Base-by-base conservation (phyloP, 2,888 invertebrate genomes). In the Prionchulus punctatus region DNA sequence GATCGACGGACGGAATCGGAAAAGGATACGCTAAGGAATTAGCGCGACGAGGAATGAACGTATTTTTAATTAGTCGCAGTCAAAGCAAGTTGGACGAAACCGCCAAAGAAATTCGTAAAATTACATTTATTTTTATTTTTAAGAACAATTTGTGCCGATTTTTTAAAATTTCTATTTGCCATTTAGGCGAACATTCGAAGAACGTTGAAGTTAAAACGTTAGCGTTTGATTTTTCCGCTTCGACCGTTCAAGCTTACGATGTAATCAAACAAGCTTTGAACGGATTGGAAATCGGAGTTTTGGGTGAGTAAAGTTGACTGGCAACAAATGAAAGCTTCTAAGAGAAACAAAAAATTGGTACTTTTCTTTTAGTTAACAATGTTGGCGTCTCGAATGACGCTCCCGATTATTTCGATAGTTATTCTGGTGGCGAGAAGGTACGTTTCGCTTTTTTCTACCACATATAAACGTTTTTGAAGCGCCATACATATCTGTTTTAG, bases 1-100 rank as follows among this genome's bases (percentile, higher is more conserved):
- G 69, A 30, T 61, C 64, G 43, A 69, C 69, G 4, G 69, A 69
- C 55, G 69, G 69, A 42, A 69, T 70, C 58, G 69, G 69, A 30
- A 65, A 64, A 58, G 67, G 66, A 1, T 70, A 69, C 59, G 67
- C 67, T 15, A 61, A 62, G 36, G 66, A 68, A 55, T 59, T 70
- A 53, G 69, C 69, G 3, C 2, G n/a, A 25, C 30, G 43, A 25
- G 50, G 53, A 7, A 27, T 58, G 43, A 67, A 69, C 58, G 54
- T 69, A 26, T 58, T 66, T 28, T 59, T 69, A 27, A 62, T 69
- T 53, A 65, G 67, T 21, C 62, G 69, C 30, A 66, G 65, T 3
- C 63, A 63, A 53, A 58, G 59, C 45, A 70, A 68, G 56, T 59
- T 69, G 47, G 63, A 68, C 28, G 61, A 59, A 1, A 64, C 65